Evolutionary conservation across 2,888 invertebrate genomes (phyloP), one percentile per base, ranked within the genome.

Genomic region (Callinectes sapidus): DNA sequence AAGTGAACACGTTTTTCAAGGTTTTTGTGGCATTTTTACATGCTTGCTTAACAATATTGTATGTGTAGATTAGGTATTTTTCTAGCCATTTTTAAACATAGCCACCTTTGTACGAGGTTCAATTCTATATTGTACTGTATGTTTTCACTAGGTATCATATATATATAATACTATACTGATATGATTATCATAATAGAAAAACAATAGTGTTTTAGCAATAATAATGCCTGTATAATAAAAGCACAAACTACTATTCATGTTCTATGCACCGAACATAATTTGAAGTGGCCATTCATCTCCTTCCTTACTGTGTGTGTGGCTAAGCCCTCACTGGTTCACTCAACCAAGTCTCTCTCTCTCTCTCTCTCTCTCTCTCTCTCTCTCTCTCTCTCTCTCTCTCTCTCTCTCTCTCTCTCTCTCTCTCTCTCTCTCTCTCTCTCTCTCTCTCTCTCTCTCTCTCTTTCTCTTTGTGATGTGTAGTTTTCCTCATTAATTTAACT

Each of bases 31-130:
- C 92, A 92, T 92, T 93, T 93, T 35, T 85, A 91, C 85, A 91
- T 89, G 92, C 92, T 93, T 88, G 89, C 91, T 90, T 93, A 90
- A 61, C 88, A 66, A 90, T 91, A 88, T 39, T 88, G 61, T 89
- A 42, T 88, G 81, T 86, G 92, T 93, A 93, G 92, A 91, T 88
- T 93, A 93, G 92, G 89, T 93, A 93, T 93, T 93, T 93, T 93
- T 93, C 92, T 93, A 93, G 92, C 91, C 92, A 93, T 93, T 93
- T 93, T 93, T 93, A 93, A 92, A 93, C 55, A 91, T 93, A 93
- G 92, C 85, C 81, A 93, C 92, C 90, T 93, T 93, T 91, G 66
- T 91, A 91, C 66, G 88, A 93, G 90, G 90, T 93, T 91, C 89
- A 85, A 90, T 91, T 88, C 91, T 89, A 35, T 28, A 77, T 87